phyloP scores from a whole-genome alignment of 2,888 invertebrate genomes.

The Cacoxenus indagator region DNA sequence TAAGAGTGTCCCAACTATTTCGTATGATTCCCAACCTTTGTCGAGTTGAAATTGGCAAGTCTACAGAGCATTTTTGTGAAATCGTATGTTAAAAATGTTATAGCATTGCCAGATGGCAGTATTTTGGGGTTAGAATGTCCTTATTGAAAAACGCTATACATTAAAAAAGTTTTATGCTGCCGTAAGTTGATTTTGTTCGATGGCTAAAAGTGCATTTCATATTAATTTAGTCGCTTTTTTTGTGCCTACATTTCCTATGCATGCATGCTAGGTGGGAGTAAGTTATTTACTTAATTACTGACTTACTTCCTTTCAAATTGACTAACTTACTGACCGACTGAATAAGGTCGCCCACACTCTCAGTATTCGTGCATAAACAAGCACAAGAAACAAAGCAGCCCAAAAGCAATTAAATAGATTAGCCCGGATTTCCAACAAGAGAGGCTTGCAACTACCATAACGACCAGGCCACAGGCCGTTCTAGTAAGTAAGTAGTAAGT shows the following conservation, averaged over 20 bases:
- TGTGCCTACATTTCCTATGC: constrained; percentile 8
- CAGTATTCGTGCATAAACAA: constrained; percentile 26
- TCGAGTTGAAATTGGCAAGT: too few species aligned
- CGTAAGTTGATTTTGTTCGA: constrained; percentile 7
- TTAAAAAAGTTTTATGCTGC: neutral
- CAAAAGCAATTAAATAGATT: constrained; percentile 55
- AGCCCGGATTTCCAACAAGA: constrained; percentile 40
- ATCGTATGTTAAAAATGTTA: too few species aligned
- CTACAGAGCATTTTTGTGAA: too few species aligned
- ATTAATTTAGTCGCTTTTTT: neutral
- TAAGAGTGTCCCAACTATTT: too few species aligned
- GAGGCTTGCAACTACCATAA: constrained; percentile 45
- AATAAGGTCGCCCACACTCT: constrained; percentile 33
- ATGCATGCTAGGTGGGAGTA: neutral
- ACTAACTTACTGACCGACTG: neutral
- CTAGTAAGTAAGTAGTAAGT: too few species aligned
- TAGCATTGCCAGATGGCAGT: too few species aligned
- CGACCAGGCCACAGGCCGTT: constrained; percentile 40
- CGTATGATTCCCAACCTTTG: too few species aligned
- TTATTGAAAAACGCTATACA: too few species aligned
- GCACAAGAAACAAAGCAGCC: constrained; percentile 33
- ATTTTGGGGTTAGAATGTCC: too few species aligned
- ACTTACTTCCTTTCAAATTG: neutral
- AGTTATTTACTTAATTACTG: neutral
- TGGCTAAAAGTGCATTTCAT: neutral